Evolutionary conservation across 2,888 invertebrate species (phyloP), one percentile per base, ranked within the genome.

Genomic region (Ernsta delagoae): DNA sequence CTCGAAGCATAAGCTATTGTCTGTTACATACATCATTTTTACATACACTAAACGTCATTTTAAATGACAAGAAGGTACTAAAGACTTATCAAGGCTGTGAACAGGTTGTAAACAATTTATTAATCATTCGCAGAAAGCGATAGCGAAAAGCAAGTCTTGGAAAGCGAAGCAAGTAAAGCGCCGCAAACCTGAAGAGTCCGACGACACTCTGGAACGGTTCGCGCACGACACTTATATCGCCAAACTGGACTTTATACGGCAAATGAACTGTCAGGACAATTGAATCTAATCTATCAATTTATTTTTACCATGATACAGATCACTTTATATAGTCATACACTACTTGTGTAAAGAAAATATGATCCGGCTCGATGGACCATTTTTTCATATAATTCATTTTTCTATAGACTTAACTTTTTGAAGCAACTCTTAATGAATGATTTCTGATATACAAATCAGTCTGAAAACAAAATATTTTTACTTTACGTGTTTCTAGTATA

Each of bases 111-210:
- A 24, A 24, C 24, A n/a, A n/a, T n/a, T n/a, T 24, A 24, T 24
- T n/a, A 34, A n/a, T 34, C 24, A 36, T 60, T 71, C 75, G 5
- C 75, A 90, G 90, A 78, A 81, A 79, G 81, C 79, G 0, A 68
- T 71, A 41, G 75, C 76, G 0, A 79, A 76, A 0, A 78, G 75
- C 53, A 74, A 72, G 39, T 75, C 72, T 0, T 90, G 87, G 88
- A 83, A 80, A 71, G 72, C 81, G 9, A 84, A 81, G 70, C 85
- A 83, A 66, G 78, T 80, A 39, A 75, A 77, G 60, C 82, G 77
- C 0, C 78, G 79, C n/a, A 86, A 83, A 70, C 83, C 86, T 0
- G 85, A 85, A n/a, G 83, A 86, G 36, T 81, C 75, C 0, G 88
- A 89, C 67, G 84, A 87, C 34, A n/a, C 76, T 0, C 70, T 72